Evolutionary conservation across 2,888 invertebrate genomes (phyloP).

Genomic region (Smittia sp.): DNA sequence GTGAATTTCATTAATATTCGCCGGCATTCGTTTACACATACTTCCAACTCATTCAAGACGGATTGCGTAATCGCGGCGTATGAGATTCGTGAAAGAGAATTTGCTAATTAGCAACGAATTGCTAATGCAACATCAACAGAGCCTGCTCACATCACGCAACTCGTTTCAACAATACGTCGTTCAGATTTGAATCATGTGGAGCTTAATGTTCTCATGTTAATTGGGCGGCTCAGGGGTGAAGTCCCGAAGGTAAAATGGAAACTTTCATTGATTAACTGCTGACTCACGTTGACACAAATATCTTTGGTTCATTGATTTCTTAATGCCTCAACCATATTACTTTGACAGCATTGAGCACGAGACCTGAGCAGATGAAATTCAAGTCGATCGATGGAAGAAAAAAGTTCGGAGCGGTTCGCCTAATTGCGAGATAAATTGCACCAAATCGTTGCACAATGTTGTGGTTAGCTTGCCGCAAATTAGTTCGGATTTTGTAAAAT

Average conservation of each 20-base stretch:
- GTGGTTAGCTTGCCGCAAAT: neutral
- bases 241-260: neutral
- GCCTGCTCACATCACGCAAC: neutral
- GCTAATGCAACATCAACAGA: constrained; percentile 6
- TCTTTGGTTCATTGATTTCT: neutral
- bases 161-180: too few relatives aligned
- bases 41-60: neutral
- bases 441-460: neutral
- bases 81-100: neutral
- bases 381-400: neutral
- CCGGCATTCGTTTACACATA: neutral
- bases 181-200: too few relatives aligned
- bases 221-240: too few relatives aligned
- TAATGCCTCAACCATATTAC: neutral
- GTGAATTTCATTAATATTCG: constrained; percentile 9
- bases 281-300: neutral
- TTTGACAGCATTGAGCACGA: neutral
- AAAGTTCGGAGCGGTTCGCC: too few relatives aligned
- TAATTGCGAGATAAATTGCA: constrained; percentile 5
- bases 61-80: neutral
- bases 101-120: neutral
- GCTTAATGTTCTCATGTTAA: too few relatives aligned
- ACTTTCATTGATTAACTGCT: constrained; percentile 1
- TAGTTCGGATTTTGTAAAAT: neutral
- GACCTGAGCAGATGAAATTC: neutral